Evolutionary conservation across 1,140 invertebrate species (phyloP), one percentile per base, ranked within the genome.

Genomic region (Heliconius congener): DNA sequence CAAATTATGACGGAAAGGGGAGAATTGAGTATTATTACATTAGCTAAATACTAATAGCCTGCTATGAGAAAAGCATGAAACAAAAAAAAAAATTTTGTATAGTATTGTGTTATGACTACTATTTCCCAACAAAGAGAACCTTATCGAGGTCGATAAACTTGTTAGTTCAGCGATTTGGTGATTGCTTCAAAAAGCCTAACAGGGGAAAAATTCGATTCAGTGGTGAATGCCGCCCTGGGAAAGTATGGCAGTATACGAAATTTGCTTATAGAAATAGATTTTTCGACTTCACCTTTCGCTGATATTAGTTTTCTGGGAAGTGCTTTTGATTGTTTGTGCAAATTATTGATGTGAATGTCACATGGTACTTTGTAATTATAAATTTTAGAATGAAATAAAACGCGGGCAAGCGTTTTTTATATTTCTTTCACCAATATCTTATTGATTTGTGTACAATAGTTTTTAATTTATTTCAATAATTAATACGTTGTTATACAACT

Each of bases 131-230:
- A 60, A 60, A 60, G 3, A 11, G 11, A 23, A 27, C 23, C 27
- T 66, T 66, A 30, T 30, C 27, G 60, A 66, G 60, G 60, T 66
- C 60, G 23, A 30, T 66, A 66, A 66, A 66, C 60, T 66, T 30
- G 60, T 66, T 30, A 66, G 60, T 66, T 66, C 60, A 66, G 60
- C 60, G 60, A 66, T 66, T 66, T 30, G 60, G 27, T 30, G 27
- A 66, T 66, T 66, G 60, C 60, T 66, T 30, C 60, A 30, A 66
- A 27, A 66, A 66, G 27, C 60, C 30, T 75, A 66, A 75, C 46
- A 60, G 55, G 34, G 74, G 74, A 39, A 66, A 75, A 60, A 75
- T 39, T 66, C 18, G 55, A 75, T 75, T 75, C 74, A 75, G 74
- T 75, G 23, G 55, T 30, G 55, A 66, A 34, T 60, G 55, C 18